Conservation (phyloP, 2,797 vertebrate genomes). For the Acomys russatus region DNA sequence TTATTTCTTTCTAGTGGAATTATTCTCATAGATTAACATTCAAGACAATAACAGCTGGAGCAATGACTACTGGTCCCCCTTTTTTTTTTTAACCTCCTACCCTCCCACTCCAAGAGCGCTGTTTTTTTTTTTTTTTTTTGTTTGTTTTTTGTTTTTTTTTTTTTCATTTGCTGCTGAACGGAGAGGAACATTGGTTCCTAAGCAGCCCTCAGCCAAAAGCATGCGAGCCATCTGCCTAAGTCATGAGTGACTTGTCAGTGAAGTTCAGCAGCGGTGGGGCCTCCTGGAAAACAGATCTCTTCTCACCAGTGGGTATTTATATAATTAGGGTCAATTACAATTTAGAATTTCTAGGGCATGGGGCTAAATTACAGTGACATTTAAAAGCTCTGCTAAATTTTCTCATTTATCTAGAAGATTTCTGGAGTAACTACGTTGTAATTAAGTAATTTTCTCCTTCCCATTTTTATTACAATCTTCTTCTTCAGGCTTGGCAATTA, state of each 20-base stretch:
- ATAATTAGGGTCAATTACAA: conserved; percentile 78
- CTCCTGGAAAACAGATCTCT: background rate
- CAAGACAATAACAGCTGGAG: conserved; percentile 29
- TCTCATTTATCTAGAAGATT: conserved; percentile 56
- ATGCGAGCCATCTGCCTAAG: conserved; percentile 74
- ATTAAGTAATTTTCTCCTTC: conserved; percentile 73
- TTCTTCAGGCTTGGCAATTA: conserved; percentile 74
- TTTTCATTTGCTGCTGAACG: conserved; percentile 73
- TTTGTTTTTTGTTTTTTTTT: background rate
- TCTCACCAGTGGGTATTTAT: conserved; percentile 59
- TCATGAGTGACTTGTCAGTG: conserved; percentile 35
- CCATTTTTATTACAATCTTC: conserved; percentile 68
- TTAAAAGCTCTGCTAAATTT: conserved; percentile 75
- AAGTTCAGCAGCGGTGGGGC: conserved; percentile 40
- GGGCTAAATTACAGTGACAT: conserved; percentile 71
- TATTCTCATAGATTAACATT: conserved; percentile 7
- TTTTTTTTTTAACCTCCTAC: background rate
- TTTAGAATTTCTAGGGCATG: conserved; percentile 48
- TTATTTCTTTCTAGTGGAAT: conserved; percentile 30
- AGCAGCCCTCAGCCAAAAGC: conserved; percentile 64
- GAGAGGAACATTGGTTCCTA: conserved; percentile 71
- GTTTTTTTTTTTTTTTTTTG: too few species aligned
- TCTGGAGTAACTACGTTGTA: conserved; percentile 54
- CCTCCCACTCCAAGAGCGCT: conserved; percentile 50
- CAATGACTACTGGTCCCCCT: conserved; percentile 38